Evolutionary conservation across 2,888 invertebrate species (phyloP).

Genomic region (Drosophila maculinotata): DNA sequence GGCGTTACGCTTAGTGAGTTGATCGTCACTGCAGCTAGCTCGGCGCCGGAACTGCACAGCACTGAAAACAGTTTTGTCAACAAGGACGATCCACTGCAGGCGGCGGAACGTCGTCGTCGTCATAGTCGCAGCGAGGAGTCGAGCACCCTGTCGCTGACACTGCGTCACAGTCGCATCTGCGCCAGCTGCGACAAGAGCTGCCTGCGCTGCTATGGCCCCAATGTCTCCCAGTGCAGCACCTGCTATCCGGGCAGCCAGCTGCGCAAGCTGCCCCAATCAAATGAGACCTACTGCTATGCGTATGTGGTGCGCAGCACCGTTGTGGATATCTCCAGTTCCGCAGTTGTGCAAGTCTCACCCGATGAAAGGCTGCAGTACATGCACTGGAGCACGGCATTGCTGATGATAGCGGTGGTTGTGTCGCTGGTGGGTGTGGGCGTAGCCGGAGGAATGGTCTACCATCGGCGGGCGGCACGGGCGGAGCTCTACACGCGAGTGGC

Average conservation of each 20-base stretch:
- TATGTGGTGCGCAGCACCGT: constrained; percentile 81
- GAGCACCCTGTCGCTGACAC: constrained; percentile 29
- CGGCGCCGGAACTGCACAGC: not conserved
- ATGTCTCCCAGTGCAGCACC: constrained; percentile 81
- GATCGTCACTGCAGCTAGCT: not conserved
- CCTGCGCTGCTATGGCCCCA: constrained; percentile 81
- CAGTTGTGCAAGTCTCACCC: constrained; percentile 10
- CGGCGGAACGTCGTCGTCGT: constrained; percentile 68
- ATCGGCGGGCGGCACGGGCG: constrained; percentile 31
- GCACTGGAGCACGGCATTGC: constrained; percentile 63
- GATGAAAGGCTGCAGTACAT: constrained; percentile 37
- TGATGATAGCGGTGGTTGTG: constrained; percentile 57
- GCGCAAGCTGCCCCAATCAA: constrained; percentile 62
- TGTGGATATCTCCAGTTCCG: constrained; percentile 41
- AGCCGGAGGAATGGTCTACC: constrained; percentile 43
- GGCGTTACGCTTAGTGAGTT: constrained; percentile 1
- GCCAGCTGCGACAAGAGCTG: constrained; percentile 81
- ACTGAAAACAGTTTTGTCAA: constrained; percentile 33
- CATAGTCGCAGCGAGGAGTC: constrained; percentile 21
- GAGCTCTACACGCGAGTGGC: constrained; percentile 78
- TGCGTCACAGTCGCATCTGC: constrained; percentile 61
- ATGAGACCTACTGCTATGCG: constrained; percentile 82
- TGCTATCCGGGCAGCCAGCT: constrained; percentile 82
- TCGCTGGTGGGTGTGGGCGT: constrained; percentile 42
- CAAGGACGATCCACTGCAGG: constrained; percentile 69